Conservation (phyloP, 2,888 invertebrate genomes). For the Arenicola marina region DNA sequence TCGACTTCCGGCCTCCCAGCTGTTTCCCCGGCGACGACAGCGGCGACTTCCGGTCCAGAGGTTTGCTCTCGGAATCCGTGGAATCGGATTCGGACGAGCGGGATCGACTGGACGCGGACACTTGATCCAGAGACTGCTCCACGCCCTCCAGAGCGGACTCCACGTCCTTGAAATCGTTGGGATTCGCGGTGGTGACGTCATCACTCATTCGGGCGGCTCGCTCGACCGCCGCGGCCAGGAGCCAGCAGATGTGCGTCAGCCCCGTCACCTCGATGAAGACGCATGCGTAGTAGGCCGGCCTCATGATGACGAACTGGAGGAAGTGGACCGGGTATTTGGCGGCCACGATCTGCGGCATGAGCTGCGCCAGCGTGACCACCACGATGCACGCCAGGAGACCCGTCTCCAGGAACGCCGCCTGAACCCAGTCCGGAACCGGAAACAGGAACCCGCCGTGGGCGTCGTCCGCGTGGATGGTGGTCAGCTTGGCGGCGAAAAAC, state of each 20-base stretch:
- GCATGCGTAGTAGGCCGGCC: conserved; percentile 25
- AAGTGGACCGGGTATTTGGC: conserved; percentile 30
- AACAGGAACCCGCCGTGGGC: conserved; percentile 20
- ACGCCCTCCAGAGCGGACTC: not conserved
- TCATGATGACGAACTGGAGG: conserved; percentile 28
- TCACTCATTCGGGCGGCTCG: conserved; percentile 17
- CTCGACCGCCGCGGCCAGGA: conserved; percentile 12
- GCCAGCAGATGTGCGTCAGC: conserved; percentile 27
- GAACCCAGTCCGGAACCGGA: conserved; percentile 22
- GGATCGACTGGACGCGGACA: not conserved
- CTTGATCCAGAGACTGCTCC: not conserved
- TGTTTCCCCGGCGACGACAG: too few species aligned
- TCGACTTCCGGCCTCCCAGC: not conserved
- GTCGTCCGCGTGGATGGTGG: conserved; percentile 19
- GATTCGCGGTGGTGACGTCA: conserved; percentile 13
- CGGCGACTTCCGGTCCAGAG: not conserved
- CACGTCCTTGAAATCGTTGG: conserved; percentile 1
- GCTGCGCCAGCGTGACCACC: conserved; percentile 28
- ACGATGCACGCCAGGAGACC: conserved; percentile 25
- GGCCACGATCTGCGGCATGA: conserved; percentile 31
- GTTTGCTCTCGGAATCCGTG: not conserved
- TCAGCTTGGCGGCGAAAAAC: conserved; percentile 29
- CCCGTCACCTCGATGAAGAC: conserved; percentile 25
- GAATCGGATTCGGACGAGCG: conserved; percentile 1
- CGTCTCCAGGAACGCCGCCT: conserved; percentile 19